Base-by-base conservation (phyloP, 2,797 vertebrate species). In the Labeo calbasu region DNA sequence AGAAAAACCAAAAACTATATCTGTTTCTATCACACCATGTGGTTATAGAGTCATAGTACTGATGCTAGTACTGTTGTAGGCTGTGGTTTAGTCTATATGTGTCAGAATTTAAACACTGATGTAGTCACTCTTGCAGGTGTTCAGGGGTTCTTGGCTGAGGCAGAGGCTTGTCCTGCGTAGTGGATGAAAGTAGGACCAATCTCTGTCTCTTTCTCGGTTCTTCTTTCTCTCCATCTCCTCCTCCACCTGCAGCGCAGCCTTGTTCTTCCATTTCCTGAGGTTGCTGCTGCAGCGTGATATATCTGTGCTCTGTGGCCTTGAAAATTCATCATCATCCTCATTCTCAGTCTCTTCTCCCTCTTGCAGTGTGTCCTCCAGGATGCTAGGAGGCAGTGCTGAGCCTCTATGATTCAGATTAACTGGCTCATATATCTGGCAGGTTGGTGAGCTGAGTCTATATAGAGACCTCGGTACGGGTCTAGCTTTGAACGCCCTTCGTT, bases 381-480 rank as follows among this genome's bases (percentile, higher is more conserved):
- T 12, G 68, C 43, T 23, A 21, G 68, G 25, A 69, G 28, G 82
- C 13, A 61, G 40, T 84, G 57, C 53, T 86, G 85, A 65, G 73
- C 12, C 1, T 71, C 28, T 77, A 9, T 19, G 17, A 53, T 89
- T 93, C 19, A 84, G 91, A 87, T 90, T 89, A 66, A 92, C 88
- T 23, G 90, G 88, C 77, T 91, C 87, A 63, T 80, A 92, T 11
- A 93, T 86, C 57, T 93, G 92, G 63, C 94, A 91, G 80, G 93
- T 94, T 84, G 68, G 87, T 25, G 32, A 66, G 36, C 59, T 84
- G 65, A 53, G 17, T 4, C 89, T 83, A 2, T 93, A 94, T 79
- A 93, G 87, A 0, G 91, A 94, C 69, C 72, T 94, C n/a, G 97
- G 97, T 87, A 97, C 77, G 0, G 97, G 96, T 40, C 92, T 95